A percentile compares a stretch with the other conserved stretches of the same genome.
phyloP scores from a whole-genome alignment of 2,888 invertebrate genomes.

The Dryocosmus kuriphilus region DNA sequence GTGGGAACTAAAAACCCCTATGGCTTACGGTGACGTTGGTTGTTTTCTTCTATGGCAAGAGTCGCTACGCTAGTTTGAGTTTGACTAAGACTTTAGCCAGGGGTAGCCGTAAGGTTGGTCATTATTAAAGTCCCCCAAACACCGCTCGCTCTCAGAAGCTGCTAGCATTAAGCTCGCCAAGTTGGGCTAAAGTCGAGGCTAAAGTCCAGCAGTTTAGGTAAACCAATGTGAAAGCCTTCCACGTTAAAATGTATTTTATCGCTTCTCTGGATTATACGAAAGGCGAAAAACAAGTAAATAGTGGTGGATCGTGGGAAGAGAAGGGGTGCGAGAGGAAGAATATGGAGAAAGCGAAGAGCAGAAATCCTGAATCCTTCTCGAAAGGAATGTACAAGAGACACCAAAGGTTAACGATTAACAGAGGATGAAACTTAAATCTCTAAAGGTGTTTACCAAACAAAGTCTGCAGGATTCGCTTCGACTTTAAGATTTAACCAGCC shows the following conservation, averaged over 20 bases:
- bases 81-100: constrained; percentile 33
- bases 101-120: constrained; percentile 23
- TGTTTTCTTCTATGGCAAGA: constrained; percentile 11
- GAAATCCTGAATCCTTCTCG: constrained; percentile 18
- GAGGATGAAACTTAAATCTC: constrained; percentile 18
- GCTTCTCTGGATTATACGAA: constrained; percentile 9
- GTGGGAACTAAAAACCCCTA: not conserved
- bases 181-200: constrained; percentile 24
- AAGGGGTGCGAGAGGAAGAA: not conserved
- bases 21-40: not conserved
- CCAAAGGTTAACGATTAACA: constrained; percentile 26
- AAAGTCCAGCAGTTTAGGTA: constrained; percentile 37
- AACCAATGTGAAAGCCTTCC: constrained; percentile 32
- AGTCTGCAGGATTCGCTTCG: constrained; percentile 17
- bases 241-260: constrained; percentile 34
- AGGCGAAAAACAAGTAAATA: constrained; percentile 16
- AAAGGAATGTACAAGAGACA: not conserved
- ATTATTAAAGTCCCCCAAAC: constrained; percentile 24
- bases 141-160: constrained; percentile 18
- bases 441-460: constrained; percentile 27
- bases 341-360: not conserved
- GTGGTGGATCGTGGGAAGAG: not conserved
- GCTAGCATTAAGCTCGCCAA: constrained; percentile 32
- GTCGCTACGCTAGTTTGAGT: constrained; percentile 12
- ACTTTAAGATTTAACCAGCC: constrained; percentile 17